Percentiles rank a stretch among this genome's conserved stretches.
Evolutionary conservation across 2,888 invertebrate species (phyloP).

Genomic region (Agrotis exclamationis): DNA sequence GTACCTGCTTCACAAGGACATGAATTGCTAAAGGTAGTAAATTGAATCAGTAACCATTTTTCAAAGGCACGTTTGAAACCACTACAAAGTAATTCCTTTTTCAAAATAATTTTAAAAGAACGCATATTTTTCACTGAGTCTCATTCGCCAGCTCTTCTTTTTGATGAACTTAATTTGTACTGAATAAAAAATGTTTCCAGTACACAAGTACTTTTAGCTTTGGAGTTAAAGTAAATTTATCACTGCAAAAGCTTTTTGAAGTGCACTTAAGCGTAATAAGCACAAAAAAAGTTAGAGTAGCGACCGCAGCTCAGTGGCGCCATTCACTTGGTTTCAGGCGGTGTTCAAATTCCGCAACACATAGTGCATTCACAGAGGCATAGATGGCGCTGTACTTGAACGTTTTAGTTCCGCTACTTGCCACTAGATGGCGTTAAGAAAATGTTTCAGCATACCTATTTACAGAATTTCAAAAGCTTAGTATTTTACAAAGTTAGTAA

Average conservation of each 20-base stretch:
- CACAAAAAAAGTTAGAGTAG: constrained; percentile 24
- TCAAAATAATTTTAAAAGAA: background rate
- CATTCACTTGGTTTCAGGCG: constrained; percentile 27
- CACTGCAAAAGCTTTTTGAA: constrained; percentile 52
- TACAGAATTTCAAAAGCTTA: background rate
- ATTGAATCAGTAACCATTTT: background rate
- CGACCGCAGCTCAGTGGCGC: constrained; percentile 48
- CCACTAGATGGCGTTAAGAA: constrained; percentile 72
- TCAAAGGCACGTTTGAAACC: constrained; percentile 20
- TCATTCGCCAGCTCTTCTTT: constrained; percentile 19
- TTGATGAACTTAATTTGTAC: constrained; percentile 48
- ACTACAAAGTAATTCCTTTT: background rate
- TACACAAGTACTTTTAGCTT: constrained; percentile 32
- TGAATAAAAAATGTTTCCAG: constrained; percentile 31
- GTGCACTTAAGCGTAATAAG: constrained; percentile 39
- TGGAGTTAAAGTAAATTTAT: constrained; percentile 33
- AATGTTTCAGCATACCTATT: fast-evolving
- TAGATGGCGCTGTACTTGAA: constrained; percentile 74
- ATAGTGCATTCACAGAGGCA: constrained; percentile 8
- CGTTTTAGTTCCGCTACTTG: constrained; percentile 72
- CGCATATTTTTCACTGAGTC: constrained; percentile 6
- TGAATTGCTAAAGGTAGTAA: background rate
- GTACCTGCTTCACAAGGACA: background rate
- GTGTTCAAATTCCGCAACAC: constrained; percentile 15
- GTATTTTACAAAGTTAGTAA: background rate